Evolutionary conservation across 2,113 vertebrate species (phyloP).

Genomic region (Elaphurus davidianus): DNA sequence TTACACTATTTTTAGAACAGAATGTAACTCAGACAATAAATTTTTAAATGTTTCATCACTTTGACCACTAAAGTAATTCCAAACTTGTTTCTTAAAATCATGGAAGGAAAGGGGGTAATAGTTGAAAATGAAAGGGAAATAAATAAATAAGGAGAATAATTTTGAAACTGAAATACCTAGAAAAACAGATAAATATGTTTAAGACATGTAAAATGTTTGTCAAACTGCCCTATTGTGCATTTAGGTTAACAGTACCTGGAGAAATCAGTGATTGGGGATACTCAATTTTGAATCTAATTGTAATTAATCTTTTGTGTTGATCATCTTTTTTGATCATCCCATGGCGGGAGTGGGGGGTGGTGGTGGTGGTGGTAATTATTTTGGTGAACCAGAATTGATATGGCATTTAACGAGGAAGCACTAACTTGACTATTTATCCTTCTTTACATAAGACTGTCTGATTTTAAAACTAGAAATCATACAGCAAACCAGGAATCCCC

Average conservation of each 20-base stretch:
- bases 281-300: background rate
- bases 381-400: background rate
- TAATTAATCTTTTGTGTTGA: background rate
- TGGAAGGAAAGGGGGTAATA: background rate
- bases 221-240: background rate
- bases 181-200: background rate
- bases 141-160: background rate
- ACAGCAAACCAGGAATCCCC: background rate
- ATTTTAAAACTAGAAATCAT: background rate
- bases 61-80: background rate
- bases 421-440: background rate
- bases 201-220: background rate
- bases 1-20: background rate
- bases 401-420: background rate
- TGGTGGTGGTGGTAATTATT: background rate
- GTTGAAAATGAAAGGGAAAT: background rate
- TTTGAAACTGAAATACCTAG: background rate
- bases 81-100: background rate
- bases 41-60: background rate
- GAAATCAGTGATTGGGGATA: background rate
- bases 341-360: fast-evolving
- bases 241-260: background rate
- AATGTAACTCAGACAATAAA: background rate
- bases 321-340: background rate
- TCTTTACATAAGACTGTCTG: background rate